Percentiles rank a stretch among this genome's conserved stretches.
Evolutionary conservation across 2,797 vertebrate genomes (phyloP).

Genomic region (Sardinella longiceps): DNA sequence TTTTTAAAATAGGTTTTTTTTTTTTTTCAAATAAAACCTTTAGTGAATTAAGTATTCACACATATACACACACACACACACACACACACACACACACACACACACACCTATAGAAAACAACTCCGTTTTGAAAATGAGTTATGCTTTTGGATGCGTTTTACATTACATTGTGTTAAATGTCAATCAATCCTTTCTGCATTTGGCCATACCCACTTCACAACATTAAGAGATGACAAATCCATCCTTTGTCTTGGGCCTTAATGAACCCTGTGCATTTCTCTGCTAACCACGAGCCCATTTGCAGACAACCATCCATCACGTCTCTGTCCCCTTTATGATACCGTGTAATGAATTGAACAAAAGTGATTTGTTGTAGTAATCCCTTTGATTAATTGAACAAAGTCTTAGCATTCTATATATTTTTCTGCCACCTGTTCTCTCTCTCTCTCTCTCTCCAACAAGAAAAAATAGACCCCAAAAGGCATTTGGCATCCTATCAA

Average conservation of each 20-base stretch:
- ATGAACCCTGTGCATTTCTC: conserved; percentile 75
- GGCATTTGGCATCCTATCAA: conserved; percentile 67
- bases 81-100: neutral
- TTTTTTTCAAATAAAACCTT: neutral
- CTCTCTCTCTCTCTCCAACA: conserved; percentile 25
- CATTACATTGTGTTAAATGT: conserved; percentile 13
- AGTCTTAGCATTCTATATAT: conserved; percentile 70
- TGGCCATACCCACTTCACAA: conserved; percentile 50
- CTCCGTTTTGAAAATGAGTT: conserved; percentile 1
- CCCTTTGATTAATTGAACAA: conserved; percentile 68
- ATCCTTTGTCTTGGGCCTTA: conserved; percentile 71
- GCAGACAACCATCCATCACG: conserved; percentile 76
- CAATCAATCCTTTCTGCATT: conserved; percentile 34
- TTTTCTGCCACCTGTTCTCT: conserved; percentile 45
- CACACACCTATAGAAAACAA: neutral
- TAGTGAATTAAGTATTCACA: neutral
- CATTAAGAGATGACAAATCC: conserved; percentile 55
- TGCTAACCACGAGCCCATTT: conserved; percentile 76
- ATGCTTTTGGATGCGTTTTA: neutral
- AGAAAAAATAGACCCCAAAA: conserved; percentile 67
- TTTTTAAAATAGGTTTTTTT: conserved; percentile 9
- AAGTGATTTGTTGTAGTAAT: conserved; percentile 75
- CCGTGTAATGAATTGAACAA: conserved; percentile 73
- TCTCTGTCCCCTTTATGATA: conserved; percentile 65
- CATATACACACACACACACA: neutral